Base-by-base conservation (phyloP, 2,888 invertebrate genomes). In the Seira ritae region DNA sequence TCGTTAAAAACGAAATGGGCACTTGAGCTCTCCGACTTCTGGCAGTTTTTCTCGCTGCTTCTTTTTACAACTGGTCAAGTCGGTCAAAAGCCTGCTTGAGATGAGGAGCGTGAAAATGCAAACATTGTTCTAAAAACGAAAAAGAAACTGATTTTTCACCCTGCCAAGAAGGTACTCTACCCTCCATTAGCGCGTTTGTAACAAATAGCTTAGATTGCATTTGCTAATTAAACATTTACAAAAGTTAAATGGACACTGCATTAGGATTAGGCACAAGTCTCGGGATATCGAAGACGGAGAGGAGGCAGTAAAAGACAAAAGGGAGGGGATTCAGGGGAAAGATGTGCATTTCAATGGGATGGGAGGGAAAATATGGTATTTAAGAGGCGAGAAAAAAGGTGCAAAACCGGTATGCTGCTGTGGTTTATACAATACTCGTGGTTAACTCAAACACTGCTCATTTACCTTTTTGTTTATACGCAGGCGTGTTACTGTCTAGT, bases 371-470 rank as follows among this genome's bases (percentile, higher is more conserved):
- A n/a, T n/a, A n/a, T n/a, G n/a, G n/a, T n/a, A n/a, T n/a, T 76
- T 76, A 77, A 70, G 71, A 78, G 78, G 71, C 71, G 78, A 70
- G 78, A 78, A 60, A 78, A 71, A 77, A 71, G 66, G 78, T 24
- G 76, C 60, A 71, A 67, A 76, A 76, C 76, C 37, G 76, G 76
- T 76, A 76, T 60, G 42, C 4, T 42, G 60, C 72, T 62, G n/a
- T n/a, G n/a, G n/a, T n/a, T n/a, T n/a, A n/a, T n/a, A n/a, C n/a
- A n/a, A n/a, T n/a, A n/a, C n/a, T n/a, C n/a, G n/a, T n/a, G n/a
- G n/a, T n/a, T n/a, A n/a, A n/a, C 69, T 67, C 12, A 15, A n/a
- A 12, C 1, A 24, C 15, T 67, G 67, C 31, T 15, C 17, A 12
- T 73, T 23, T 55, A 4, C 65, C 15, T 73, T 19, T 62, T 74